Evolutionary conservation across 2,797 vertebrate genomes (phyloP), one percentile per base, ranked within the genome.

Genomic region (Huso huso): DNA sequence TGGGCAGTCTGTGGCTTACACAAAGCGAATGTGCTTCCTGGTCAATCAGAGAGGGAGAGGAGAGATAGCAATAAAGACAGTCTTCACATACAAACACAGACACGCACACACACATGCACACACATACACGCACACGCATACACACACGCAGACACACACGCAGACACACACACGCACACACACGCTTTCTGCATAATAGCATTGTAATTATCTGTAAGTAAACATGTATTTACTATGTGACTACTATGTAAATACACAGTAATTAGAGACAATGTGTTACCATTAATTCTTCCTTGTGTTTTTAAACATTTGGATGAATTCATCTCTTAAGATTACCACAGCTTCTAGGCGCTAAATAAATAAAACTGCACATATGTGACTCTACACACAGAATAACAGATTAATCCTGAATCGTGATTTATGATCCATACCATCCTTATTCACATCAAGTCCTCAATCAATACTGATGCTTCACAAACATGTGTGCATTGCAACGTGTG

Each of bases 391-490:
- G 37, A 37, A 37, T 37, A 37, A 37, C 37, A 37, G 37, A 37
- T 37, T 5, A 37, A 37, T 37, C 37, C 3, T 37, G 37, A 37
- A 37, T 37, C 37, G 1, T 5, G 5, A 37, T 37, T 5, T 37
- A 37, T 37, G 37, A 37, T 37, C 3, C 37, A 37, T 37, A 37
- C 37, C 3, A 37, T 37, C 37, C 37, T 37, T 37, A 37, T 37
- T 37, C 37, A 37, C 37, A 37, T 37, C 3, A 82, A 82, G 71
- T 71, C 69, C 71, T 68, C 76, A 76, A 74, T 82, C 83, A 78
- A 72, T 74, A 73, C 79, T 74, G 81, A 84, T 88, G 82, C 72
- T 83, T 87, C 83, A 88, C 72, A 13, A 53, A 12, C 1, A 7
- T 57, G 11, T 2, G 7, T n/a, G 73, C 80, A 82, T 79, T 68